Evolutionary conservation across 2,797 vertebrate genomes (phyloP), one percentile per base, ranked within the genome.

Genomic region (Tokudaia tokunoshimensis): DNA sequence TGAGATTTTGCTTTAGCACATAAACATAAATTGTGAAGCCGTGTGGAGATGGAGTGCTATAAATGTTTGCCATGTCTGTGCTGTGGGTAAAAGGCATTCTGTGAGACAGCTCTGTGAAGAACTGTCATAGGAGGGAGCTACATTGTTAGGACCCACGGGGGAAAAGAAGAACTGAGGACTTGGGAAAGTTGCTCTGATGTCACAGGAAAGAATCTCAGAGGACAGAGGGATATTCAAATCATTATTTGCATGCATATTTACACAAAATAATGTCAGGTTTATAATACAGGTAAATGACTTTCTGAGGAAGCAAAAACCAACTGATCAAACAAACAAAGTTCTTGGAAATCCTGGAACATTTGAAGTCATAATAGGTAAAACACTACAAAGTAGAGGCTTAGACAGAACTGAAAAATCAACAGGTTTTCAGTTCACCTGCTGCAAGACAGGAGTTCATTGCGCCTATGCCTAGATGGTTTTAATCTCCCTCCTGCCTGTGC

Each of bases 1-100:
- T 20, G 75, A 94, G 34, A 31, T 61, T 97, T 80, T 91, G 63
- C 84, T 84, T 93, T 91, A 52, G 84, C 59, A 61, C 22, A 50
- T 55, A 96, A 86, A 59, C 74, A 75, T 82, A 93, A 82, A 78
- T 94, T 92, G 37, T 74, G 47, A 67, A 55, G 65, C 78, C 24
- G 14, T 31, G 47, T 24, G 65, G 37, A 76, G 29, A 67, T 87
- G 79, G 10, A 57, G 31, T 57, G 12, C 87, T 67, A 92, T 96
- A 91, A 76, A 50, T 90, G 57, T 50, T 79, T 79, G 65, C 63
- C 34, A 81, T 93, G 47, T 24, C 79, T 37, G 12, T 50, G 37
- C 57, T 94, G 37, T 76, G 34, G 79, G 44, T 34, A 57, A 63
- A 65, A 85, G 34, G 20, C 92, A 52, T 47, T 78, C 78, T 95